Percentiles rank a stretch among this genome's conserved stretches.
These are phyloP conservation scores for Alectura lathami DNA, from an alignment of 2,113 vertebrate species.

Conservation along the genomic window DNA sequence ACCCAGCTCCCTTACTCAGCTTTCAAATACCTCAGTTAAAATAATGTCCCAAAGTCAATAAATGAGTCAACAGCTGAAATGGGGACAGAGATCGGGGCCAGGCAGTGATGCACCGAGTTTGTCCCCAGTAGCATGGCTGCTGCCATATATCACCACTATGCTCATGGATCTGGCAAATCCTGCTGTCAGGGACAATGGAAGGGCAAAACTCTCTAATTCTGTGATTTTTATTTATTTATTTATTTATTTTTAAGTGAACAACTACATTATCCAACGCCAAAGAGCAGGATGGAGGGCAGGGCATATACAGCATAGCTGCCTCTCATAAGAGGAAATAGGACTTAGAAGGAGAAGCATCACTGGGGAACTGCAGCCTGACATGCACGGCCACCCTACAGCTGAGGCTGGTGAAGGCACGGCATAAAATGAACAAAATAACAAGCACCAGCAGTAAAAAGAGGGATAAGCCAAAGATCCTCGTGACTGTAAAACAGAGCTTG, in stretches of 20 bases:
- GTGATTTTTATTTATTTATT: too few relatives aligned
- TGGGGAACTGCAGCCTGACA: neutral
- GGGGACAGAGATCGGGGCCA: neutral
- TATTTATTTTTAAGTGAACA: too few relatives aligned
- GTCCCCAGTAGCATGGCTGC: accelerated
- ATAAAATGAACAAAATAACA: neutral
- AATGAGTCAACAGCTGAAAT: neutral
- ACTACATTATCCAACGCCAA: neutral
- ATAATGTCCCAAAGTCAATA: neutral
- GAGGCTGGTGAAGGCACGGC: neutral
- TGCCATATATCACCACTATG: neutral
- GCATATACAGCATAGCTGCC: neutral
- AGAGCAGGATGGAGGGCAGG: neutral
- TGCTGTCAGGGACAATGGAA: neutral
- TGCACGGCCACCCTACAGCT: neutral
- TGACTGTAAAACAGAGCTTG: neutral
- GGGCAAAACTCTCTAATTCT: neutral
- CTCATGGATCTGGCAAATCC: neutral
- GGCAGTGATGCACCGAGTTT: neutral
- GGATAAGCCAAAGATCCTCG: neutral
- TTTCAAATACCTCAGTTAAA: neutral
- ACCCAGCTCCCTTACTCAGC: neutral
- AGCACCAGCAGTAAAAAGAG: neutral
- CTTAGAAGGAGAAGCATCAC: neutral
- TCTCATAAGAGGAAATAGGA: neutral